A percentile compares a stretch with the other conserved stretches of the same genome.
Conservation (phyloP, 2,888 invertebrate genomes). For the Acrobasis suavella region DNA sequence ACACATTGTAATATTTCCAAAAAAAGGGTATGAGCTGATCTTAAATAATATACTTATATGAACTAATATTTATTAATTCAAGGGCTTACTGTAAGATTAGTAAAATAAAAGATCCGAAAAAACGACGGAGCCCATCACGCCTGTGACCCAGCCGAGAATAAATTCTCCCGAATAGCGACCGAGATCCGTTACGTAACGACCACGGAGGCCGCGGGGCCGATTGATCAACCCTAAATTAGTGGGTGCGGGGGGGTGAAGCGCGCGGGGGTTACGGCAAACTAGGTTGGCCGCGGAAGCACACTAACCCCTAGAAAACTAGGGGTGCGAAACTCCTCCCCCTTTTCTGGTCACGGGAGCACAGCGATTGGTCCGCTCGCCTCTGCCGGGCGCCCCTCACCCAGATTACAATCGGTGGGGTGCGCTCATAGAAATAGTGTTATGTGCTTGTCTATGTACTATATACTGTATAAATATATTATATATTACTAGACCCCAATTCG, state of each 20-base stretch:
- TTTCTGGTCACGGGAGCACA: slow-evolving; percentile 81
- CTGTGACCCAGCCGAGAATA: not conserved
- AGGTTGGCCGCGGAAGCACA: slow-evolving; percentile 83
- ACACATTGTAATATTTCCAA: no score
- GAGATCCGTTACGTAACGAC: slow-evolving; percentile 68
- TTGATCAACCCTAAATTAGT: slow-evolving; percentile 82
- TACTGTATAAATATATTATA: slow-evolving; percentile 61
- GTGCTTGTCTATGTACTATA: slow-evolving; percentile 68
- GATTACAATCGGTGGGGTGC: slow-evolving; percentile 82
- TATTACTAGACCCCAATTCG: slow-evolving; percentile 63
- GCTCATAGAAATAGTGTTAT: slow-evolving; percentile 81
- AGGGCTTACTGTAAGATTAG: not conserved
- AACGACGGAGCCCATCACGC: not conserved
- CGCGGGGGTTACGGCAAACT: slow-evolving; percentile 75
- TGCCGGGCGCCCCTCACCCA: slow-evolving; percentile 77
- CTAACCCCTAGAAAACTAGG: slow-evolving; percentile 83
- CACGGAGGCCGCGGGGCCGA: slow-evolving; percentile 61
- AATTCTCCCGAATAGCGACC: slow-evolving; percentile 48
- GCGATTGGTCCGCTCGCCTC: slow-evolving; percentile 77
- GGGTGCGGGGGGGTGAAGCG: slow-evolving; percentile 64
- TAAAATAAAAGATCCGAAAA: not conserved
- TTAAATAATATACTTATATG: no score
- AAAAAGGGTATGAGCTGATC: no score
- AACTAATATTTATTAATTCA: no score
- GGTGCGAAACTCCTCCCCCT: slow-evolving; percentile 82